phyloP scores from a whole-genome alignment of 2,113 vertebrate species.

The Callorhinus ursinus region DNA sequence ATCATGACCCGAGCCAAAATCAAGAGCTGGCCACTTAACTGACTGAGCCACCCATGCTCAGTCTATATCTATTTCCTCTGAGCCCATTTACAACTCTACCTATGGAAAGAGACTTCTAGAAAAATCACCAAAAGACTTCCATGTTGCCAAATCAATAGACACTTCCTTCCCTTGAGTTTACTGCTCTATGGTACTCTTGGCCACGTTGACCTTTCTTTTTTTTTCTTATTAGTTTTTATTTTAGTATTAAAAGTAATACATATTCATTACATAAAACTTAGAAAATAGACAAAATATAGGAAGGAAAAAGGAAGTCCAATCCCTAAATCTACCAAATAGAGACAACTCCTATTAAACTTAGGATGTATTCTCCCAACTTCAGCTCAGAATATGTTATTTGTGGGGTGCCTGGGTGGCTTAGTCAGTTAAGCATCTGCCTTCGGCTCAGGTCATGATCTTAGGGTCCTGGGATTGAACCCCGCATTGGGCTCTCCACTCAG shows the following conservation, averaged over 20 bases:
- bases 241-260: neutral
- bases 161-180: neutral
- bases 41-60: neutral
- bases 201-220: neutral
- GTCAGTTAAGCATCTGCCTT: too few species aligned
- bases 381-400: neutral
- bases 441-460: too few species aligned
- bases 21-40: neutral
- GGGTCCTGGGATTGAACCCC: too few species aligned
- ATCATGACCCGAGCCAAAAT: neutral
- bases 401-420: too few species aligned
- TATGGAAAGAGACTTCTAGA: neutral
- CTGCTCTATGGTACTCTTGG: neutral
- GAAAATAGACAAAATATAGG: neutral
- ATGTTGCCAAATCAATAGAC: neutral
- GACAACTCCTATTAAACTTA: neutral
- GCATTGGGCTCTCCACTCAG: too few species aligned
- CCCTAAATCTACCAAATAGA: neutral
- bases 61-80: neutral
- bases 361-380: neutral
- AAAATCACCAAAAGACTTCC: neutral
- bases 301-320: neutral
- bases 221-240: neutral
- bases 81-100: neutral
- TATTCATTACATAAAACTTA: neutral